Evolutionary conservation across 1,140 invertebrate species (phyloP), one percentile per base, ranked within the genome.

Genomic region (Tribolium castaneum): DNA sequence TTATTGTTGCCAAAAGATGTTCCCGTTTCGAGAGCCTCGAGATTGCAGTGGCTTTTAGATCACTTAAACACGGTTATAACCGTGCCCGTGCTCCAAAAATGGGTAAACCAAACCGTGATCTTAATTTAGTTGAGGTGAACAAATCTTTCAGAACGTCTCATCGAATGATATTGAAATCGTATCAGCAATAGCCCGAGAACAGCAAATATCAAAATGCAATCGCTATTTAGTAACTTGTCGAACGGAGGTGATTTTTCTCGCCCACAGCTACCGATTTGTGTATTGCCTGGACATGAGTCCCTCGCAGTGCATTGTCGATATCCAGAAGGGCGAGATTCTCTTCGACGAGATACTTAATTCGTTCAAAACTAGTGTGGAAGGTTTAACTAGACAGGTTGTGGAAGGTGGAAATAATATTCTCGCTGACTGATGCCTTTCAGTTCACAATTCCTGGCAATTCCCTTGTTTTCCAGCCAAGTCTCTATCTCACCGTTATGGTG

Each of bases 271-370:
- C 84, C 86, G 92, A 75, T 89, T 95, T 78, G 93, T 93, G 16
- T 94, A 94, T 87, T 93, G 94, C 83, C 87, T 96, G 62, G 95
- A 96, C 86, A 89, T 96, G 78, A 95, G 94, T 87, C 94, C 94
- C 13, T 96, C 94, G 2, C 88, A 93, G 76, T 91, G 93, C 25
- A 90, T 92, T 82, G 92, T 95, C 56, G 93, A 95, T 87, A 90
- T 93, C 80, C 89, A 92, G 80, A 88, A 90, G 84, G 92, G 91
- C 34, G 88, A 90, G 84, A 90, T 95, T 77, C 89, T 94, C 34
- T 90, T 93, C 80, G 93, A 94, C 85, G 91, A 93, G 84, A 90
- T 94, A 35, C 90, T 91, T 82, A 81, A 87, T 54, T 90, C 91
- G 51, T 89, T 94, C n/a, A 90, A 90, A 84, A 86, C 87, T 78